Evolutionary conservation across 1,140 invertebrate genomes (phyloP).

Genomic region (Drosophila hydei): DNA sequence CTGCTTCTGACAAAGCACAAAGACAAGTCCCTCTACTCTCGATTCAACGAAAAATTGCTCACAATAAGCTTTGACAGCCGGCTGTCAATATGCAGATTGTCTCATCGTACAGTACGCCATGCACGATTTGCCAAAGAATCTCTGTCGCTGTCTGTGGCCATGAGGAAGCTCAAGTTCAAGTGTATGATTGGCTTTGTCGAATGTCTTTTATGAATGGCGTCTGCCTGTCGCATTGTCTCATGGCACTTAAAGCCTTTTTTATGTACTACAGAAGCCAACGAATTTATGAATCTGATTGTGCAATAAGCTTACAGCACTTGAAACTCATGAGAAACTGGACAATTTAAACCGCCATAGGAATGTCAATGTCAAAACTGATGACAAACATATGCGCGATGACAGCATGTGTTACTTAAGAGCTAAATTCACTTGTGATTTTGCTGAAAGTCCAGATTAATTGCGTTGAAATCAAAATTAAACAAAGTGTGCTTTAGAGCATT

Average conservation of each 20-base stretch:
- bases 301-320: conserved; percentile 30
- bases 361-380: conserved; percentile 64
- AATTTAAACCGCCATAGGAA: conserved; percentile 22
- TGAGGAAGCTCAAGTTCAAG: conserved; percentile 72
- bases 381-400: conserved; percentile 16
- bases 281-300: conserved; percentile 42
- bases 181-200: conserved; percentile 61
- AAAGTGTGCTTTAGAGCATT: too few species aligned
- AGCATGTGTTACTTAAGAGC: neutral
- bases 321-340: conserved; percentile 17
- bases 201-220: conserved; percentile 34
- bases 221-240: conserved; percentile 19
- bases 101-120: conserved; percentile 47
- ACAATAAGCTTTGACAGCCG: conserved; percentile 66
- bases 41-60: conserved; percentile 46
- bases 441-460: too few species aligned
- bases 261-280: conserved; percentile 48
- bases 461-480: too few species aligned
- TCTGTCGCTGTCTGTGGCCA: conserved; percentile 3
- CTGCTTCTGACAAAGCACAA: conserved; percentile 64
- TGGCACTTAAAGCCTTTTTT: conserved; percentile 67
- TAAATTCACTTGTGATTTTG: neutral
- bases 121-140: conserved; percentile 64
- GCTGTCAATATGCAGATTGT: conserved; percentile 78
- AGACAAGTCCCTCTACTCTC: conserved; percentile 23